A percentile compares a stretch with the other conserved stretches of the same genome.
These are phyloP conservation scores for Ageneiosus marmoratus DNA, from an alignment of 2,113 vertebrate species.

Conservation along the genomic window DNA sequence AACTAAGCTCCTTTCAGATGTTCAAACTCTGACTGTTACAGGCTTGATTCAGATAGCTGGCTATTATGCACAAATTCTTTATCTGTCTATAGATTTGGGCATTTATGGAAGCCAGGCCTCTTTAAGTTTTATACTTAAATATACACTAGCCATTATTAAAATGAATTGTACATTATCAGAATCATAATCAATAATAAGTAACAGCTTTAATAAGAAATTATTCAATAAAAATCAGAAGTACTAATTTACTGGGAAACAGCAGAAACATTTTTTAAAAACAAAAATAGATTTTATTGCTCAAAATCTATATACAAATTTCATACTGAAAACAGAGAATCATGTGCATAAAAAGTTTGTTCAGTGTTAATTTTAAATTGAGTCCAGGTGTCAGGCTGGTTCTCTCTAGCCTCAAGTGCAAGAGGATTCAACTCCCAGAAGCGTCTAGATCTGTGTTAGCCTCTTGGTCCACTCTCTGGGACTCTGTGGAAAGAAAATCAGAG, in stretches of 20 bases:
- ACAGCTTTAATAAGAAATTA: neutral
- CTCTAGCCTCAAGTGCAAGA: neutral
- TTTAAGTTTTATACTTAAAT: neutral
- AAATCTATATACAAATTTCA: constrained; percentile 18
- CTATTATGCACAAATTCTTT: neutral
- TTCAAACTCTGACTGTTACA: neutral
- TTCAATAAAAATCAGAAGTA: neutral
- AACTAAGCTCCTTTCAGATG: neutral
- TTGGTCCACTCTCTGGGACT: neutral
- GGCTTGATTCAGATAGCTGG: neutral
- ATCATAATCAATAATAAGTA: neutral
- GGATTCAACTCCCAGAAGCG: neutral
- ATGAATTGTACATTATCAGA: neutral
- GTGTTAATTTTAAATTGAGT: neutral
- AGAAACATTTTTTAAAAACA: neutral
- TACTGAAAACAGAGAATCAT: neutral
- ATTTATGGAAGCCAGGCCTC: neutral
- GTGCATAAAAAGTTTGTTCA: neutral
- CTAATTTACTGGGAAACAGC: neutral
- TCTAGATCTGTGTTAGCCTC: neutral
- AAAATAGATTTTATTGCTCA: constrained; percentile 22
- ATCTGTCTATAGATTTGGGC: neutral
- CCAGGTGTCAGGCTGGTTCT: constrained; percentile 3
- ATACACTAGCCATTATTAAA: neutral
- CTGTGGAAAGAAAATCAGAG: constrained; percentile 37